Evolutionary conservation across 1,140 invertebrate species (phyloP), one percentile per base, ranked within the genome.

Genomic region (Antheraea mylitta): DNA sequence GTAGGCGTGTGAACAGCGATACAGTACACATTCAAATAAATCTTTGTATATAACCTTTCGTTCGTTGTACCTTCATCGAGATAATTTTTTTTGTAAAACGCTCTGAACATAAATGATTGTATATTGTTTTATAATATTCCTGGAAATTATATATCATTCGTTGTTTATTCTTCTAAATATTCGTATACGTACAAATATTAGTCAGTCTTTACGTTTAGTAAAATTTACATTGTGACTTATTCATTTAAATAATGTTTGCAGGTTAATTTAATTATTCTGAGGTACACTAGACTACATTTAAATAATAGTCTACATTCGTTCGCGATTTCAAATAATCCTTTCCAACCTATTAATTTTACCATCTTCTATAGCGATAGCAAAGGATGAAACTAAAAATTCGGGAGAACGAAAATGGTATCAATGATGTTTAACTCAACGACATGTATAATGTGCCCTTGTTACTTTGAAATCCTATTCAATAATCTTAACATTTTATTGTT

Each of bases 21-120:
- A 77, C 80, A 79, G 75, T 77, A 66, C 70, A 78, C 79, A 77
- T 73, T 72, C 68, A 74, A 76, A 80, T 81, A 76, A 74, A 76
- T 75, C 45, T 53, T n/a, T 53, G 9, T 53, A n/a, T 16, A 53
- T 0, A 13, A 6, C 13, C 1, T 53, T 6, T 53, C 13, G 13
- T 16, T 11, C 11, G 13, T 13, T 53, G 6, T n/a, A 53, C 9
- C 45, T 16, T 30, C 16, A 16, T 53, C 16, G 0, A 0, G 45
- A 53, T 53, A 53, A 53, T 2, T 53, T 16, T 53, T 11, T 53
- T 53, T 5, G 45, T 53, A 53, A 53, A 53, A 53, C 13, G 22
- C 4, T 30, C 22, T 1, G 22, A 30, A 4, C 38, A 10, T 42
- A 42, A 8, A 10, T 10, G 38, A 42, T 11, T 10, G 11, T 42